Percentiles rank a stretch among this genome's conserved stretches.
These are phyloP conservation scores for Crematogaster levior DNA, from an alignment of 2,888 invertebrate species.

Conservation along the genomic window DNA sequence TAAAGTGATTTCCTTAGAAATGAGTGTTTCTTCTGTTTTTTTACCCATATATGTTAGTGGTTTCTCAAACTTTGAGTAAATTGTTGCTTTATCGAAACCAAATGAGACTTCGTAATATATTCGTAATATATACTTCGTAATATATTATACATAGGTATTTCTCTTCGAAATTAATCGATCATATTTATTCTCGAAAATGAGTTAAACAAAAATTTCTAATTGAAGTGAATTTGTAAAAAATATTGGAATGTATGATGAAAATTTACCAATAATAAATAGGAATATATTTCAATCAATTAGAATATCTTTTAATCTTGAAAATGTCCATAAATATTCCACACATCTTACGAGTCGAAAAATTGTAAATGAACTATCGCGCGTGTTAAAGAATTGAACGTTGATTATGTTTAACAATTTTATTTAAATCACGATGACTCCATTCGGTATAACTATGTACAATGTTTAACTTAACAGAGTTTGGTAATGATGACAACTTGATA, in stretches of 20 bases:
- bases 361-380: neutral
- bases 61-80: slow-evolving; percentile 3
- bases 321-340: neutral
- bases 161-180: no score
- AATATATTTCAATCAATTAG: neutral
- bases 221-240: neutral
- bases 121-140: neutral
- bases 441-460: slow-evolving; percentile 82
- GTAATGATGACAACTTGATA: slow-evolving; percentile 69
- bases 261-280: slow-evolving; percentile 1
- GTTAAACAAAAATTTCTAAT: neutral
- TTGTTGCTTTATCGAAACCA: neutral
- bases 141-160: neutral
- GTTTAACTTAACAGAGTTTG: slow-evolving; percentile 78
- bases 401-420: slow-evolving; percentile 78
- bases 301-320: slow-evolving; percentile 2
- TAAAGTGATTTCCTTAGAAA: slow-evolving; percentile 76
- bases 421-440: slow-evolving; percentile 78
- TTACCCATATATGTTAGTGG: neutral
- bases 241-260: neutral
- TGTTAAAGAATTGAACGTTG: neutral
- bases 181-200: neutral
- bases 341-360: neutral
- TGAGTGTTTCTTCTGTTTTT: slow-evolving; percentile 17
- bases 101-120: neutral